Evolutionary conservation across 2,888 invertebrate genomes (phyloP).

Genomic region (Chelonus formosanus): DNA sequence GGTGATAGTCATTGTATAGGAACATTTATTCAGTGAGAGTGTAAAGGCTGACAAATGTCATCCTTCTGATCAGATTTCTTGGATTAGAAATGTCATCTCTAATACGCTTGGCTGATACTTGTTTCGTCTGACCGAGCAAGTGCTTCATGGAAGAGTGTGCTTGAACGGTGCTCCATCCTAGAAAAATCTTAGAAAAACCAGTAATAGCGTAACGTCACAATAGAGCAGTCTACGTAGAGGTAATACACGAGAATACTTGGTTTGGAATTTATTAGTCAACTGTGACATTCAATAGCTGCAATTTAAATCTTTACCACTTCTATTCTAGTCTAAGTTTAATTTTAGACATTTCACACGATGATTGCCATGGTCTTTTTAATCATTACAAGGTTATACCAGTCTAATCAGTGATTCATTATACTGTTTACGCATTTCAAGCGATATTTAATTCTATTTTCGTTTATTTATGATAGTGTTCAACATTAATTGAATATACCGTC

Average conservation of each 20-base stretch:
- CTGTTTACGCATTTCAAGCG: slow-evolving; percentile 6
- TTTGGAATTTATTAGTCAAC: slow-evolving; percentile 18
- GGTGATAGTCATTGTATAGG: slow-evolving; percentile 46
- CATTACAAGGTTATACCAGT: background rate
- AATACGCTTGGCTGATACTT: slow-evolving; percentile 37
- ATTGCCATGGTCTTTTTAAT: background rate
- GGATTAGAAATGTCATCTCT: slow-evolving; percentile 43
- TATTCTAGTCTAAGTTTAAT: background rate
- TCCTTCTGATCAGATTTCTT: slow-evolving; percentile 39
- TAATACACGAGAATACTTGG: slow-evolving; percentile 2
- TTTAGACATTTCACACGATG: background rate
- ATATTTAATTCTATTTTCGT: background rate
- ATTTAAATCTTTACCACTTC: too few species aligned
- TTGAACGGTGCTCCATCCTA: slow-evolving; percentile 37
- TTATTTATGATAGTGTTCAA: slow-evolving; percentile 17
- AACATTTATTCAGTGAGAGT: slow-evolving; percentile 36
- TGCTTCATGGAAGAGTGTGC: slow-evolving; percentile 41
- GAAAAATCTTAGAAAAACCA: slow-evolving; percentile 27
- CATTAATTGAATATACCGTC: background rate
- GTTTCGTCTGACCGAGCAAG: slow-evolving; percentile 44
- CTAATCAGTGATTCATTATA: slow-evolving; percentile 13
- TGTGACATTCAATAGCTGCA: background rate
- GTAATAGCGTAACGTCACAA: slow-evolving; percentile 56
- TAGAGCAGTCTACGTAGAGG: slow-evolving; percentile 48
- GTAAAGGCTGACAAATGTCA: slow-evolving; percentile 47